phyloP scores from a whole-genome alignment of 2,888 invertebrate species.

The Horisme vitalbata region DNA sequence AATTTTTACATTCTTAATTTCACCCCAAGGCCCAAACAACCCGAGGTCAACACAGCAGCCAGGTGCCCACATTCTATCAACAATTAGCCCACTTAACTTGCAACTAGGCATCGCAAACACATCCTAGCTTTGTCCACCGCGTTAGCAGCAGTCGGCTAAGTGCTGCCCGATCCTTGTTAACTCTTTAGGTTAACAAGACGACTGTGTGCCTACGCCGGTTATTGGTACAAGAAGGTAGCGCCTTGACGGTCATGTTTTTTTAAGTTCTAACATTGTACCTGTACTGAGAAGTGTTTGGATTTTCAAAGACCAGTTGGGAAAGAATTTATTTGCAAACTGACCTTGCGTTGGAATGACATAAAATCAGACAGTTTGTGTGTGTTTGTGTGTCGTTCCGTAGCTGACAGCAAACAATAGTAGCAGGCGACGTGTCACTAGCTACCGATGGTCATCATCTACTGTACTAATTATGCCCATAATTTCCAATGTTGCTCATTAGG shows the following conservation, averaged over 20 bases:
- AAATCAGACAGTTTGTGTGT: too few relatives aligned
- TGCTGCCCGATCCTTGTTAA: conserved; percentile 79
- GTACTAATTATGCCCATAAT: too few relatives aligned
- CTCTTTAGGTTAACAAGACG: conserved; percentile 76
- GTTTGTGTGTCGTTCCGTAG: too few relatives aligned
- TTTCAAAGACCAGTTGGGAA: too few relatives aligned
- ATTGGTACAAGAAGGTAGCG: conserved; percentile 64
- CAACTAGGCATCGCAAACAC: conserved; percentile 76
- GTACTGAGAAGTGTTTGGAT: neutral
- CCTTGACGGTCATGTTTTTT: conserved; percentile 33
- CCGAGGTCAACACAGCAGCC: conserved; percentile 34
- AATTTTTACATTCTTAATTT: neutral
- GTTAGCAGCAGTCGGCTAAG: conserved; percentile 70
- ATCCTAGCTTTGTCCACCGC: conserved; percentile 72
- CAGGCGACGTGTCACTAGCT: too few relatives aligned
- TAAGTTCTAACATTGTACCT: neutral
- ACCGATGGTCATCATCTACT: too few relatives aligned
- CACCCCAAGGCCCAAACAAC: conserved; percentile 10
- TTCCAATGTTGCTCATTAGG: too few relatives aligned
- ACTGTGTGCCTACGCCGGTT: conserved; percentile 58
- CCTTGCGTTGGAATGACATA: too few relatives aligned
- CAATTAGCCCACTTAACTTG: conserved; percentile 76
- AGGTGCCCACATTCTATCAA: conserved; percentile 66
- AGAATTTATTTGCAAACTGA: neutral
- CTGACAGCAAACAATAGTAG: too few relatives aligned